Conservation (phyloP, 2,888 invertebrate genomes). For the Sminthurinus aureus region DNA sequence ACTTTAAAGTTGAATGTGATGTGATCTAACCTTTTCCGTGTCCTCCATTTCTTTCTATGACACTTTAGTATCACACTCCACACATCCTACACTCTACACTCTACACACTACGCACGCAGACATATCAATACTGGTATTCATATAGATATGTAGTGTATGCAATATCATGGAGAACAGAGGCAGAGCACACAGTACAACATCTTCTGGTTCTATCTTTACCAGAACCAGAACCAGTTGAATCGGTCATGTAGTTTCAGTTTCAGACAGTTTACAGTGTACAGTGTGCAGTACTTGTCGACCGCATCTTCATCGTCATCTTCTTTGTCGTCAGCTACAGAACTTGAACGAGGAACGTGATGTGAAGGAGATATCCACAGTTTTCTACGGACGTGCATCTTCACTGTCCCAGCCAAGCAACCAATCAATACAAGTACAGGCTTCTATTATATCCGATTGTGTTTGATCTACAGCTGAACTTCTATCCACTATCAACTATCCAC, state of each 20-base stretch:
- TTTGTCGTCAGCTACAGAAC: constrained; percentile 15
- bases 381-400: constrained; percentile 22
- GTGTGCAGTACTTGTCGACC: neutral
- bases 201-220: neutral
- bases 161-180: too few relatives aligned
- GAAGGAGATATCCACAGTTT: constrained; percentile 25
- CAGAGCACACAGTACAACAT: neutral
- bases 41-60: neutral
- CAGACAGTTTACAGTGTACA: neutral
- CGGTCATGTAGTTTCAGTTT: too few relatives aligned
- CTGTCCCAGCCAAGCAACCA: neutral
- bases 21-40: neutral
- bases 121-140: too few relatives aligned
- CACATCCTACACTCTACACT: neutral
- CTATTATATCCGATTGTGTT: too few relatives aligned
- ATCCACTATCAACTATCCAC: too few relatives aligned
- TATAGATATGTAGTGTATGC: too few relatives aligned
- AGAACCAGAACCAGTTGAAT: too few relatives aligned
- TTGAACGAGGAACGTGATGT: constrained; percentile 32
- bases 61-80: too few relatives aligned
- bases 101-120: too few relatives aligned
- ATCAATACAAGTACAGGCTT: too few relatives aligned
- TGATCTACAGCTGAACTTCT: too few relatives aligned
- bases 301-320: neutral
- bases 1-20: constrained; percentile 12